phyloP scores from a whole-genome alignment of 2,113 vertebrate genomes.

The Isurus oxyrinchus region DNA sequence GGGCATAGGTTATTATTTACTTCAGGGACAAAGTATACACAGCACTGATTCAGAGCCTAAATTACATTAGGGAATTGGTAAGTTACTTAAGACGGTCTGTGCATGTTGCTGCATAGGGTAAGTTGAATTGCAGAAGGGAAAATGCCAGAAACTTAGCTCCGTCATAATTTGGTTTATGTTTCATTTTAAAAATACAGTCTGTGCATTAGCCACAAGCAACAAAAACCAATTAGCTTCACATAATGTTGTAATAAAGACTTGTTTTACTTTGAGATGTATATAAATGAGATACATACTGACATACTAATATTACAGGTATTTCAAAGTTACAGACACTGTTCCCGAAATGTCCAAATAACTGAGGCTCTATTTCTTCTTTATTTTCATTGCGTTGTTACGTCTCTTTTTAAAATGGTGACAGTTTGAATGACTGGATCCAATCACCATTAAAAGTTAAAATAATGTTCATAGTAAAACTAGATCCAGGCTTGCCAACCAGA shows the following conservation, averaged over 20 bases:
- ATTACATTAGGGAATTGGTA: background rate
- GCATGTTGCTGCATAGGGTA: background rate
- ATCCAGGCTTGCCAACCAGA: background rate
- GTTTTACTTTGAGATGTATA: background rate
- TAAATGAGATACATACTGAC: background rate
- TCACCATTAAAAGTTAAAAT: background rate
- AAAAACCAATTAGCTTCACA: background rate
- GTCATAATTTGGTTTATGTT: background rate
- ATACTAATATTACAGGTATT: background rate
- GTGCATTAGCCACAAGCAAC: background rate
- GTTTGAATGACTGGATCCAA: background rate
- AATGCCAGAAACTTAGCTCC: background rate
- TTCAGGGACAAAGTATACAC: background rate
- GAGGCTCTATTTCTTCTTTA: background rate
- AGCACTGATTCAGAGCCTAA: background rate
- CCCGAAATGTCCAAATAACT: background rate
- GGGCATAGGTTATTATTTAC: background rate
- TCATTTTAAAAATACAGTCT: background rate
- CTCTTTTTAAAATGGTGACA: background rate
- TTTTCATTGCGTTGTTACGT: background rate
- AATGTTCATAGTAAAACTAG: background rate
- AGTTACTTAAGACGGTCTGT: background rate
- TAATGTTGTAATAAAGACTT: background rate
- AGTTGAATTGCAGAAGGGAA: background rate
- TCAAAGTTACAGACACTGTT: background rate